Conservation (phyloP, 1,140 invertebrate species). For the Sitobion miscanthi region DNA sequence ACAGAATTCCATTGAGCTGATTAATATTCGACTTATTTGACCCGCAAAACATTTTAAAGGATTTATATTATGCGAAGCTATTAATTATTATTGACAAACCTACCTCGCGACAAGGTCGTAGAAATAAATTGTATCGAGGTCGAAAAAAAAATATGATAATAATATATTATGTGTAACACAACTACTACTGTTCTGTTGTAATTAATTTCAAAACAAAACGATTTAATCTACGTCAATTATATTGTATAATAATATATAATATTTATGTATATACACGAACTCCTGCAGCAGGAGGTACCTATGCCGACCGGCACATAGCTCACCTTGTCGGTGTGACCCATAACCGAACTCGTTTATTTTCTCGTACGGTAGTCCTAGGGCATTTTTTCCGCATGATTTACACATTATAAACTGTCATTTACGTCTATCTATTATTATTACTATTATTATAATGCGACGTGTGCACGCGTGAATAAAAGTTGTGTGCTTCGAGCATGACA, state of each 20-base stretch:
- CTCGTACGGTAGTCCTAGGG: background rate
- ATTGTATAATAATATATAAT: background rate
- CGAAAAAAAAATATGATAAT: background rate
- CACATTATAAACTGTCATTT: constrained; percentile 11
- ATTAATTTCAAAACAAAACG: constrained; percentile 34
- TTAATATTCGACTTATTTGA: background rate
- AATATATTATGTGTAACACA: background rate
- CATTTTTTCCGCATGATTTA: background rate
- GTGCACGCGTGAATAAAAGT: background rate
- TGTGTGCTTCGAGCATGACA: background rate
- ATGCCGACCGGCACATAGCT: background rate
- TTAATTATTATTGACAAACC: constrained; percentile 38
- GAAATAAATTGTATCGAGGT: constrained; percentile 51
- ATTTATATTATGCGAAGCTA: background rate
- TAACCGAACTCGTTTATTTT: constrained; percentile 26
- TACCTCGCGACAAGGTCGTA: constrained; percentile 32
- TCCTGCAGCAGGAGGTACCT: background rate
- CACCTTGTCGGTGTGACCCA: constrained; percentile 39
- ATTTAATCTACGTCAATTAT: constrained; percentile 15
- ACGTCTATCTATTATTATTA: background rate
- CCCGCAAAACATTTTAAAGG: background rate
- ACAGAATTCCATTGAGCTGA: background rate
- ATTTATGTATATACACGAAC: background rate
- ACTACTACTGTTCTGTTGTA: background rate
- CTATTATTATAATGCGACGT: background rate